Conservation (phyloP, 2,888 invertebrate genomes). For the Agrotis puta region DNA sequence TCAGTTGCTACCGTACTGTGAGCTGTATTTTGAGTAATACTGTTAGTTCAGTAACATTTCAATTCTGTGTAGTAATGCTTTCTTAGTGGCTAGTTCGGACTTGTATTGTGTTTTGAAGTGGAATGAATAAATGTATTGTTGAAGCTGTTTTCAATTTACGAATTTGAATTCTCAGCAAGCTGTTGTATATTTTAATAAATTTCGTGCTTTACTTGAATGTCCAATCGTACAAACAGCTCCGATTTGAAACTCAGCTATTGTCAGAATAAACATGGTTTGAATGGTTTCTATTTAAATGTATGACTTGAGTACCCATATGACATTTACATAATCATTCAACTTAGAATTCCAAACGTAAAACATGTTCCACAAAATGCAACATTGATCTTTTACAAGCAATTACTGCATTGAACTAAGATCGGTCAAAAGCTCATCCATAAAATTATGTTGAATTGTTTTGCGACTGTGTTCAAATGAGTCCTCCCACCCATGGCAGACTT, state of each 20-base stretch:
- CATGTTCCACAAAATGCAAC: slow-evolving; percentile 9
- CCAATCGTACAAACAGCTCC: slow-evolving; percentile 26
- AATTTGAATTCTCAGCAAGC: slow-evolving; percentile 37
- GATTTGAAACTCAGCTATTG: slow-evolving; percentile 39
- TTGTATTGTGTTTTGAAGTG: slow-evolving; percentile 57
- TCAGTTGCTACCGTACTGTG: slow-evolving; percentile 54
- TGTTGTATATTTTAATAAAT: slow-evolving; percentile 52
- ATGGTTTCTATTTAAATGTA: slow-evolving; percentile 16
- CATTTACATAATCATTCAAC: slow-evolving; percentile 36
- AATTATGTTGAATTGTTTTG: too few species aligned
- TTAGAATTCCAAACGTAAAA: slow-evolving; percentile 9
- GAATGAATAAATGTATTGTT: slow-evolving; percentile 54
- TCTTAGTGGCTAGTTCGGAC: slow-evolving; percentile 37
- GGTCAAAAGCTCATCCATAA: neutral
- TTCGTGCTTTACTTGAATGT: slow-evolving; percentile 39
- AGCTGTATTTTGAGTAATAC: slow-evolving; percentile 57
- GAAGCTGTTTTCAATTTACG: slow-evolving; percentile 51
- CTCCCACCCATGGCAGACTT: too few species aligned
- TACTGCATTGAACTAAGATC: neutral
- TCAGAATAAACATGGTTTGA: slow-evolving; percentile 35
- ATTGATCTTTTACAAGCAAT: slow-evolving; percentile 1
- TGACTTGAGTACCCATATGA: slow-evolving; percentile 15
- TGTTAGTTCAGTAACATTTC: slow-evolving; percentile 56
- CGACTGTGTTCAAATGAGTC: too few species aligned
- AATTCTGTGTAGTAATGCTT: slow-evolving; percentile 51